Conservation (phyloP, 2,797 vertebrate genomes). For the Echeneis naucrates region DNA sequence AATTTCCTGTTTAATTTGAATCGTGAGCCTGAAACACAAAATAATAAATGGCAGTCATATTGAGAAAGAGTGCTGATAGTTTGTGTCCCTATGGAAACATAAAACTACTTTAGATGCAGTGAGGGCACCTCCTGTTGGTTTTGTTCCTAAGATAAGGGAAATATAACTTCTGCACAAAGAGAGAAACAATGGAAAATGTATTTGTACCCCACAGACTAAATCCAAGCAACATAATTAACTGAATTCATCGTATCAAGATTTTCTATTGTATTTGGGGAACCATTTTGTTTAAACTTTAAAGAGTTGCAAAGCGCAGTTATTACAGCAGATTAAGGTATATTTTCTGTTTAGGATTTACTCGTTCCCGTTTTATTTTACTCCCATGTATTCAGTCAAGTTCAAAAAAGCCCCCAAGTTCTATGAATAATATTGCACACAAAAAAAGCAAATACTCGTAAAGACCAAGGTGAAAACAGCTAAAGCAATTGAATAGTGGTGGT, state of each 20-base stretch:
- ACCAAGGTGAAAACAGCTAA: slow-evolving; percentile 7
- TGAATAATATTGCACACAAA: slow-evolving; percentile 8
- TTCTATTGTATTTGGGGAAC: slow-evolving; percentile 25
- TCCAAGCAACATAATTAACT: slow-evolving; percentile 59
- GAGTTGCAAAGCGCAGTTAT: slow-evolving; percentile 9
- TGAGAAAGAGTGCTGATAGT: slow-evolving; percentile 5
- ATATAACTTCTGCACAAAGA: slow-evolving; percentile 23
- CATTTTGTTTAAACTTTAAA: slow-evolving; percentile 43
- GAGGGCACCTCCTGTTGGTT: slow-evolving; percentile 55
- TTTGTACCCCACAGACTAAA: slow-evolving; percentile 43
- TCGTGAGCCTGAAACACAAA: neutral
- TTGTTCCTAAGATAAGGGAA: slow-evolving; percentile 28
- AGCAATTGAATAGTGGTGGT: neutral
- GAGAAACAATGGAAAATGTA: slow-evolving; percentile 47
- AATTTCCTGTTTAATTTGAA: slow-evolving; percentile 18
- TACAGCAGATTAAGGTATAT: slow-evolving; percentile 21
- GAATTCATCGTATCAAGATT: slow-evolving; percentile 40
- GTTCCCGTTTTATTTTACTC: slow-evolving; percentile 14
- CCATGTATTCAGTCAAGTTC: neutral
- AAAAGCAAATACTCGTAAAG: slow-evolving; percentile 4
- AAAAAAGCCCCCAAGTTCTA: neutral
- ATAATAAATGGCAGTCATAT: slow-evolving; percentile 12
- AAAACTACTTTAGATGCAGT: slow-evolving; percentile 59
- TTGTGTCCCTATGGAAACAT: slow-evolving; percentile 33
- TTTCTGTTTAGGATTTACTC: slow-evolving; percentile 25